A percentile compares a stretch with the other conserved stretches of the same genome.
phyloP scores from a whole-genome alignment of 1,140 invertebrate species.

The Rhyacophila brunnea region DNA sequence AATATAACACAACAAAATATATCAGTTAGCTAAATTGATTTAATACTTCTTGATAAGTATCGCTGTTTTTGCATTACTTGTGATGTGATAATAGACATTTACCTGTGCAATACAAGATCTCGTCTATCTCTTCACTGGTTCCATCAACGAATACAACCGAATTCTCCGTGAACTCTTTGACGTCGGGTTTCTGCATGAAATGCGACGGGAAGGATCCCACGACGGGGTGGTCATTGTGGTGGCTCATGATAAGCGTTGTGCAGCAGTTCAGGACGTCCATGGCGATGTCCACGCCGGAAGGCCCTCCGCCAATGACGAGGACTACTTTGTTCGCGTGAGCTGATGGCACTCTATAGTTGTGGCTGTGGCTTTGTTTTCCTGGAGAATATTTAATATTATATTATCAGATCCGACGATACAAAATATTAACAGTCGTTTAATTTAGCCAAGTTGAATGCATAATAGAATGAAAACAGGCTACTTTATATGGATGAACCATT shows the following conservation, averaged over 20 bases:
- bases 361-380: slow-evolving; percentile 70
- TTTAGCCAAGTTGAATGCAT: no score
- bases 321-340: slow-evolving; percentile 66
- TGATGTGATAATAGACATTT: slow-evolving; percentile 8
- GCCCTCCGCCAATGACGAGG: slow-evolving; percentile 78
- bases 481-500: no score
- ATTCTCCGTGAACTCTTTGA: slow-evolving; percentile 55
- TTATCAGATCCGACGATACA: no score
- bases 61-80: no score
- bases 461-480: no score
- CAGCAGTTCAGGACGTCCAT: slow-evolving; percentile 71
- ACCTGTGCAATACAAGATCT: slow-evolving; percentile 80
- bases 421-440: no score
- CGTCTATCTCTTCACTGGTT: slow-evolving; percentile 61
- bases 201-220: slow-evolving; percentile 60
- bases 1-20: no score
- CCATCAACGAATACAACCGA: slow-evolving; percentile 63
- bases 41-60: no score
- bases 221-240: slow-evolving; percentile 54
- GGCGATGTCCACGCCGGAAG: slow-evolving; percentile 81
- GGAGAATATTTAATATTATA: slow-evolving; percentile 2
- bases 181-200: slow-evolving; percentile 64
- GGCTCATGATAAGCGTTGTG: slow-evolving; percentile 64
- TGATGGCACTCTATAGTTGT: slow-evolving; percentile 77
- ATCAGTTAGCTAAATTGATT: no score